Base-by-base conservation (phyloP, 2,888 invertebrate species). In the Oscheius sp. region DNA sequence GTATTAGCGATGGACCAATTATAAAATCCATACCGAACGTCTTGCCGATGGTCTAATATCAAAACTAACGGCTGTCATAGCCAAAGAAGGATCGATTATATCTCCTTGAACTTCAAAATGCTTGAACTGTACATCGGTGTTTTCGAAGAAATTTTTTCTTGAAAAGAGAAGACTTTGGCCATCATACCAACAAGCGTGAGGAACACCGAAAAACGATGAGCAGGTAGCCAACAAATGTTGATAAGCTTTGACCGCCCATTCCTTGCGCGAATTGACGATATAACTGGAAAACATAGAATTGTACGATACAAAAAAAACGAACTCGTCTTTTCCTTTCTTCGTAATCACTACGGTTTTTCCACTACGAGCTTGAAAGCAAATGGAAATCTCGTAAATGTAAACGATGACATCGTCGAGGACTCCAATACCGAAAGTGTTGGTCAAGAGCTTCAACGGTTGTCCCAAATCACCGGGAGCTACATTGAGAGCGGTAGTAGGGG, bases 321-420 rank as follows among this genome's bases (percentile, higher is more conserved):
- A 79, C 79, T 81, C 81, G n/a, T 79, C 79, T n/a, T 74, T 76
- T 43, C 70, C 75, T 46, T 74, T 79, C 29, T 78, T 78, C 46
- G 81, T 79, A 72, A 81, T 74, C 1, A 61, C 58, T 0, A 72
- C 72, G 18, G 64, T 64, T 21, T 76, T 77, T 27, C 64, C 70
- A 1, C 53, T 27, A 12, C 43, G 23, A 12, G 78, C 7, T 1
- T 76, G 71, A 12, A 72, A 76, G n/a, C 61, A 55, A 0, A 74
- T 70, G 25, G 69, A 53, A 0, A 80, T 72, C 29, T 76, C 58
- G 58, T 77, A 78, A 27, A 63, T 58, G 46, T 56, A 74, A 43
- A 80, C 56, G 1, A 69, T 75, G 5, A 18, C 7, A 13, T 74
- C 69, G n/a, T 76, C 74, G 5, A n/a, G 18, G 1, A 79, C 58